These are phyloP conservation scores for Cladopsammia gracilis DNA, from an alignment of 64 coral and sea anemone genomes.

Conservation along the genomic window DNA sequence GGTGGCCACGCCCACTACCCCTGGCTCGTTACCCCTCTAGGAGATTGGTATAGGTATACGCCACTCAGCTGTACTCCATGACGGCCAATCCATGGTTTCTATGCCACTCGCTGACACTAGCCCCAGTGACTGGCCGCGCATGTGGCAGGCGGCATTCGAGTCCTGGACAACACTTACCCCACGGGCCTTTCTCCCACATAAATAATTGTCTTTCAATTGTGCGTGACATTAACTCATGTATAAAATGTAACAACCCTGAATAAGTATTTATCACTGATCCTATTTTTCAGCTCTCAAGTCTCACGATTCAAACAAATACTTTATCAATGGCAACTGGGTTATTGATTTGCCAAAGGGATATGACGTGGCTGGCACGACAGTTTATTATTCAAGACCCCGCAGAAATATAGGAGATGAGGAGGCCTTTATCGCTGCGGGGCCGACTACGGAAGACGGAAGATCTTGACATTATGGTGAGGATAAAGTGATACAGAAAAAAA, in stretches of 20 bases:
- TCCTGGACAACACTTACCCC: too few relatives aligned
- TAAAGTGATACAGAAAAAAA: neutral
- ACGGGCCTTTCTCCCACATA: too few relatives aligned
- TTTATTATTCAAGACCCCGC: slow-evolving; percentile 85
- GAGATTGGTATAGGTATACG: too few relatives aligned
- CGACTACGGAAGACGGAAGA: slow-evolving; percentile 74
- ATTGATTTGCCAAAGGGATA: slow-evolving; percentile 89
- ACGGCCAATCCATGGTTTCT: too few relatives aligned
- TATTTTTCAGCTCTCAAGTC: slow-evolving; percentile 86
- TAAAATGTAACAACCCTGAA: neutral
- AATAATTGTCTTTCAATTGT: too few relatives aligned
- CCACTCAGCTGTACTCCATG: too few relatives aligned
- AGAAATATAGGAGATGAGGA: slow-evolving; percentile 79
- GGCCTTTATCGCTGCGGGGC: slow-evolving; percentile 81
- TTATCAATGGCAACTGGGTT: slow-evolving; percentile 96
- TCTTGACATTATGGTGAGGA: slow-evolving; percentile 94
- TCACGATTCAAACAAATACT: slow-evolving; percentile 87
- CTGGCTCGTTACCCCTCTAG: too few relatives aligned
- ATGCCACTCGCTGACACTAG: too few relatives aligned
- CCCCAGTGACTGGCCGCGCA: too few relatives aligned
- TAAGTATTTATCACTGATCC: neutral
- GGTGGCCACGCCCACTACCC: too few relatives aligned
- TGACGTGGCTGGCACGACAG: slow-evolving; percentile 63
- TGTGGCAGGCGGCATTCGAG: too few relatives aligned
- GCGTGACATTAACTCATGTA: too few relatives aligned